Evolutionary conservation across 2,113 vertebrate species (phyloP), one percentile per base, ranked within the genome.

Genomic region (Pyrgilauda ruficollis): DNA sequence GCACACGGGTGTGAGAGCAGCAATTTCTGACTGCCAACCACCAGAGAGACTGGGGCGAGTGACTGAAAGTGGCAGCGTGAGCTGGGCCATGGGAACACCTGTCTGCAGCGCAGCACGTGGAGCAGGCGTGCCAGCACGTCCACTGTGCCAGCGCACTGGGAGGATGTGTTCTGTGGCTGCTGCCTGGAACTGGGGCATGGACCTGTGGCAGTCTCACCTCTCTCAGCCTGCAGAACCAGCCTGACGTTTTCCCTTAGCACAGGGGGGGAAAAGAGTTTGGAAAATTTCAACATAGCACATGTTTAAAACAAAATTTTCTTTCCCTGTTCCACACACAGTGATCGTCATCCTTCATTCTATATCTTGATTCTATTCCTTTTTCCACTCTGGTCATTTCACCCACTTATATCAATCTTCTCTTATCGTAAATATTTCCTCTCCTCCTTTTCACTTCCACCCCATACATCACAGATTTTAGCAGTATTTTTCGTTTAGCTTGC

Each of bases 21-120:
- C 33, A 62, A 18, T 14, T 13, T 37, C 22, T n/a, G 43, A 58
- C 50, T 39, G 37, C 19, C 50, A 74, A 12, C 21, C 28, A 43
- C 17, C 3, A 1, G 43, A 59, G 43, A 78, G 39, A 52, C 10
- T 0, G 3, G 28, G 17, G 12, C 0, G 0, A 67, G 33, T 6
- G 33, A 23, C 7, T 70, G n/a, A 3, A 59, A 49, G 44, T 15
- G 43, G 9, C 92, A 82, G 61, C 17, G 23, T 46, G 61, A 26
- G n/a, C 31, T 7, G 64, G 41, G 24, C 41, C 27, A 31, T 8
- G 33, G 39, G 35, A 73, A 52, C 68, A 53, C 0, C 10, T 22
- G 33, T 6, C 49, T 27, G 7, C 3, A 13, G 43, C 4, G 44
- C 72, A 90, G 55, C 63, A 68, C 26, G 4, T 7, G 68, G 20